A percentile compares a stretch with the other conserved stretches of the same genome.
phyloP scores from a whole-genome alignment of 2,888 invertebrate species.

The Carcina quercana region DNA sequence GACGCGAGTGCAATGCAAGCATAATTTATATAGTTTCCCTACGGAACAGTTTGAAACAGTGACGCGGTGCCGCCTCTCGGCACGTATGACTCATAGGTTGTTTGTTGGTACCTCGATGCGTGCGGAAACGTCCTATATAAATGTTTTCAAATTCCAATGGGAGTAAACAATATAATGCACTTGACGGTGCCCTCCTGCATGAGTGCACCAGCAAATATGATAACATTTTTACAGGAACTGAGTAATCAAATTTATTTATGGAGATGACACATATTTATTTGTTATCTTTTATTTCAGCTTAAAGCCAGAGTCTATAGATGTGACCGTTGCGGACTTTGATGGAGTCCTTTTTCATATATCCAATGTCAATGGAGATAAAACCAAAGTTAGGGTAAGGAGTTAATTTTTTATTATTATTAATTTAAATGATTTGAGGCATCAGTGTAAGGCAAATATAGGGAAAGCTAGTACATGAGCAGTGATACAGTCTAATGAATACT shows the following conservation, averaged over 20 bases:
- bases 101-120: conserved; percentile 51
- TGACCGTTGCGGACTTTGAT: conserved; percentile 97
- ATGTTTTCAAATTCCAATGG: conserved; percentile 52
- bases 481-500: no score
- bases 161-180: conserved; percentile 46
- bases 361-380: conserved; percentile 96
- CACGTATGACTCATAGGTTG: conserved; percentile 60
- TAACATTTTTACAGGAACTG: conserved; percentile 26
- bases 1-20: conserved; percentile 18
- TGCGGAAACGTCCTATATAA: conserved; percentile 57
- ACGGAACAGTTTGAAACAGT: conserved; percentile 32
- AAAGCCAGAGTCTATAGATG: conserved; percentile 96
- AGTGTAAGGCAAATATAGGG: no score
- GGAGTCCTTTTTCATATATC: conserved; percentile 99
- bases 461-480: no score
- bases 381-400: conserved; percentile 94
- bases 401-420: neutral
- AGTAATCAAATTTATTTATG: conserved; percentile 19
- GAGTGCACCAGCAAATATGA: conserved; percentile 1
- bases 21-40: conserved; percentile 30
- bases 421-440: no score
- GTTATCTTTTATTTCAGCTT: conserved; percentile 79
- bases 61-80: conserved; percentile 58
- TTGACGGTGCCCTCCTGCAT: conserved; percentile 20
- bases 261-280: conserved; percentile 9